Conservation (phyloP, 2,888 invertebrate genomes). For the Troides aeacus region DNA sequence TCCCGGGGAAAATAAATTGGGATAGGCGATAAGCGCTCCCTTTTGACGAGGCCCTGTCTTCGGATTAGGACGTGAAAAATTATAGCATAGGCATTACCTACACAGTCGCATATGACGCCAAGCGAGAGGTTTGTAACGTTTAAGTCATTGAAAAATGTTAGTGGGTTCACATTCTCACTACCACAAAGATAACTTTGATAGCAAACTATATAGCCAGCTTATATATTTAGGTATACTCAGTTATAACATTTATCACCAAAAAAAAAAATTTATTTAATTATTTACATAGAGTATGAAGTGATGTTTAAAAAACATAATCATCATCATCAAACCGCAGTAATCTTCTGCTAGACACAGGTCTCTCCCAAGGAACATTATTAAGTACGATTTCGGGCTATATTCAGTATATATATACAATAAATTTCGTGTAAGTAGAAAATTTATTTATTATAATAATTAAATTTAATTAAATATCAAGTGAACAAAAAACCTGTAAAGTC, state of each 20-base stretch:
- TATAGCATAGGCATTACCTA: conserved; percentile 57
- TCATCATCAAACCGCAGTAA: no score
- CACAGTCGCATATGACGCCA: conserved; percentile 44
- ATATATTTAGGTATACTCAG: background rate
- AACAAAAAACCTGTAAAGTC: conserved; percentile 21
- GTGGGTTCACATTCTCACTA: background rate
- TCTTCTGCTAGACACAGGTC: no score
- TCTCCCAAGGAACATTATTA: no score
- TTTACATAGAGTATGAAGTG: no score
- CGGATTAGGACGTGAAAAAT: conserved; percentile 78
- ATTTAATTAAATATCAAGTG: conserved; percentile 21
- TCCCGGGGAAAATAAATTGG: conserved; percentile 73
- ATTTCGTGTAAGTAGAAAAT: no score
- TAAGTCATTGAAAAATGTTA: conserved; percentile 8
- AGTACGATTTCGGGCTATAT: no score
- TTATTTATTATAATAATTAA: background rate
- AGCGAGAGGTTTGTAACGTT: conserved; percentile 52
- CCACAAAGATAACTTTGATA: background rate
- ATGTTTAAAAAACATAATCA: no score
- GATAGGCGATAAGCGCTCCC: conserved; percentile 73
- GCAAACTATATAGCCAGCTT: background rate
- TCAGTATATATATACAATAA: no score
- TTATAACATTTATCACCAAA: background rate
- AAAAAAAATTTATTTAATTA: no score
- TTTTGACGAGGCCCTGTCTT: conserved; percentile 72